These are phyloP conservation scores for Hydrozoanthus tunicans DNA, from an alignment of 64 coral and sea anemone genomes.

Conservation along the genomic window DNA sequence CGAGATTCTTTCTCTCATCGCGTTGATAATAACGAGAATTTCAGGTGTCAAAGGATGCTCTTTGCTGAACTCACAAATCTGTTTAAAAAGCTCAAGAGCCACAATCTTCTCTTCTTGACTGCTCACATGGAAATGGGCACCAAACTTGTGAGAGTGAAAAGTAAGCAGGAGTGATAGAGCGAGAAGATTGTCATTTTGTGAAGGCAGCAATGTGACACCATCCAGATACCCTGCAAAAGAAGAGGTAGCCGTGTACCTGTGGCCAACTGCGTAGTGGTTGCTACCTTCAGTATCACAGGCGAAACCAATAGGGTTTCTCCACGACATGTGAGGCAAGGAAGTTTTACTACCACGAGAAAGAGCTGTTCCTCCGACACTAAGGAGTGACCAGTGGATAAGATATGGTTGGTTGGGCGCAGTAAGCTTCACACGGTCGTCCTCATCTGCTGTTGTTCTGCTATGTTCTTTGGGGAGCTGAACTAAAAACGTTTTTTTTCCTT, in stretches of 20 bases:
- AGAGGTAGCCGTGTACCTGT: conserved; percentile 4
- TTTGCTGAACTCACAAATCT: conserved; percentile 12
- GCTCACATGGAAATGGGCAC: conserved; percentile 29
- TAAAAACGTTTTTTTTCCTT: conserved; percentile 8
- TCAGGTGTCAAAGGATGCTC: conserved; percentile 26
- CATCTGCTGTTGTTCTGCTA: not conserved
- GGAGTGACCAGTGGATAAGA: conserved; percentile 26
- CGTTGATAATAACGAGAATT: conserved; percentile 18
- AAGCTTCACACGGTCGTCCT: not conserved
- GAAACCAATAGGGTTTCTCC: conserved; percentile 52
- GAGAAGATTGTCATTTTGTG: conserved; percentile 32
- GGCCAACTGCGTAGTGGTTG: conserved; percentile 15
- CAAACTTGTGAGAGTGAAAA: conserved; percentile 49
- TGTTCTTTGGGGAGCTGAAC: conserved; percentile 36
- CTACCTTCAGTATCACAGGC: not conserved
- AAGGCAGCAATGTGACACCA: conserved; percentile 31
- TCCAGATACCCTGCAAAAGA: not conserved
- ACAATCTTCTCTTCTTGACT: conserved; percentile 3
- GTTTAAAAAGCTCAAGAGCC: conserved; percentile 25
- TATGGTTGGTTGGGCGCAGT: conserved; percentile 21
- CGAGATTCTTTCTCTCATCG: conserved; percentile 8
- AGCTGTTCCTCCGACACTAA: conserved; percentile 35
- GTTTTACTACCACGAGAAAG: not conserved
- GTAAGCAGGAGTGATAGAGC: conserved; percentile 25
- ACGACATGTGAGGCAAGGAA: not conserved